Percentiles rank a stretch among this genome's conserved stretches.
Conservation (phyloP, 2,113 vertebrate genomes). For the Gymnogyps californianus region DNA sequence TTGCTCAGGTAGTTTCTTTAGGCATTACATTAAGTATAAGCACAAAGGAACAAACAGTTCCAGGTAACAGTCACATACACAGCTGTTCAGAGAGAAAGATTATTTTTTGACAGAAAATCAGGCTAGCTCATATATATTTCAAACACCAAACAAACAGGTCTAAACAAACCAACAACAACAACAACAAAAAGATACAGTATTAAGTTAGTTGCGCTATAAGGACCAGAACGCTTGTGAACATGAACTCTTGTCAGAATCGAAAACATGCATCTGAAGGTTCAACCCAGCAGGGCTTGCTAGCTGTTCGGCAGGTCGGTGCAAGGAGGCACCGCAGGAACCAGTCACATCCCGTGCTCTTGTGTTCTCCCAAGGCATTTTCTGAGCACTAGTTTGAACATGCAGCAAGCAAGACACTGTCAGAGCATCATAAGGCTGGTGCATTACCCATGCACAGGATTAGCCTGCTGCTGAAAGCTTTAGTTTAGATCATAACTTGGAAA, state of each 20-base stretch:
- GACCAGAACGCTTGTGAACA: neutral
- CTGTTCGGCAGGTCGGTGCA: neutral
- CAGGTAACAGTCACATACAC: slow-evolving; percentile 32
- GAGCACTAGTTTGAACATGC: neutral
- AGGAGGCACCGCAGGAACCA: neutral
- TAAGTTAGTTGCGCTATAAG: neutral
- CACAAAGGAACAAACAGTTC: slow-evolving; percentile 40
- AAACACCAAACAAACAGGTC: neutral
- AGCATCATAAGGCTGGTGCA: neutral
- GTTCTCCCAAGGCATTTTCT: neutral
- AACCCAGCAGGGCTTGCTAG: neutral
- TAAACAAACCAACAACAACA: neutral
- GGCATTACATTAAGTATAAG: neutral
- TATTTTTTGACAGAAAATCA: neutral
- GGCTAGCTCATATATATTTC: neutral
- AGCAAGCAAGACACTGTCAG: neutral
- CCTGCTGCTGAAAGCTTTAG: neutral
- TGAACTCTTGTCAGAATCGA: neutral
- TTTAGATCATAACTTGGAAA: neutral
- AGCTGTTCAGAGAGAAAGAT: neutral
- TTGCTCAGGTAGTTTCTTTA: slow-evolving; percentile 20
- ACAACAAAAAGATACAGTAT: neutral
- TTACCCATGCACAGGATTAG: neutral
- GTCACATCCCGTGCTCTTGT: neutral
- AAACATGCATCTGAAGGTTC: neutral